Percentiles rank a stretch among this genome's conserved stretches.
phyloP scores from a whole-genome alignment of 2,113 vertebrate genomes.

The Pseudopipra pipra region DNA sequence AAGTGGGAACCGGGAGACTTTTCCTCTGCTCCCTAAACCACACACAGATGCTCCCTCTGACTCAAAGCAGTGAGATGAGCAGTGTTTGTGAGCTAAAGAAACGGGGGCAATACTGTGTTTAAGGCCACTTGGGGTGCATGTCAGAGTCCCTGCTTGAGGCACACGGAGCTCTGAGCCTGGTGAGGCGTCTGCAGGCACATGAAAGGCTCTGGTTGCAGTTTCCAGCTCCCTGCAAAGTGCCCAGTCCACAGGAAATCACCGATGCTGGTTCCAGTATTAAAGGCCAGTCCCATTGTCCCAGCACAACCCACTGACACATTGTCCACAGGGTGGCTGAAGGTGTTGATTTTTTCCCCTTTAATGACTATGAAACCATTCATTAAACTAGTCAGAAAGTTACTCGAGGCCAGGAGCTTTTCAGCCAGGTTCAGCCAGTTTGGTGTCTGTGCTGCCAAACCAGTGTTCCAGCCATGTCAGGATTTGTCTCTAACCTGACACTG shows the following conservation, averaged over 20 bases:
- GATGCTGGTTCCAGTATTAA: not conserved
- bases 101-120: not conserved
- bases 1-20: not conserved
- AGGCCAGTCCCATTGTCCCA: not conserved
- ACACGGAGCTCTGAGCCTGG: not conserved
- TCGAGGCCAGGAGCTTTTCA: not conserved
- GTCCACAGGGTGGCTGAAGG: not conserved
- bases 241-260: not conserved
- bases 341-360: not conserved
- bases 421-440: not conserved
- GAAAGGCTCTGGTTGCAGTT: not conserved
- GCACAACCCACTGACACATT: not conserved
- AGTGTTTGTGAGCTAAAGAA: not conserved
- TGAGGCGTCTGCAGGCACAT: not conserved
- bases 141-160: not conserved
- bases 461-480: not conserved
- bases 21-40: not conserved
- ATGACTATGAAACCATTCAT: not conserved
- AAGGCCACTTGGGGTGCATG: not conserved
- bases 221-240: not conserved
- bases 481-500: not conserved
- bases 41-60: not conserved
- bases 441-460: not conserved
- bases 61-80: not conserved
- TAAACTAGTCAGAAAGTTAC: not conserved